Percentiles rank a stretch among this genome's conserved stretches.
Conservation (phyloP, 2,888 invertebrate genomes). For the Microchrysa polita region DNA sequence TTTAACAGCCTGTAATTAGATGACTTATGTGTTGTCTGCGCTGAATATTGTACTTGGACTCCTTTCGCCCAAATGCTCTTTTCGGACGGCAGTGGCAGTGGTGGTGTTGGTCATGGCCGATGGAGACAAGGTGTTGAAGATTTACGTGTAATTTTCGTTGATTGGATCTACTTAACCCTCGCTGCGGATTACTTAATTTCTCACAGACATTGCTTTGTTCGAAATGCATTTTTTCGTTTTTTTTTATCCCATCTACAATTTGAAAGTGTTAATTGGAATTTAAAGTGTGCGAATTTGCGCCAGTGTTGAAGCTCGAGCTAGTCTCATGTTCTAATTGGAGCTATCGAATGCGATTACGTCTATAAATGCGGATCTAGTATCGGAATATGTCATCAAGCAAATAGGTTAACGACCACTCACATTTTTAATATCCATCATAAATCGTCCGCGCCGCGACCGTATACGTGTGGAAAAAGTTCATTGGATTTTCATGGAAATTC, state of each 20-base stretch:
- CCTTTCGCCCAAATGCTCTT: neutral
- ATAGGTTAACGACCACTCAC: neutral
- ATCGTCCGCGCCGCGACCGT: too few species aligned
- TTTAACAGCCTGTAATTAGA: slow-evolving; percentile 20
- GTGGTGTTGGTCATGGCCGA: neutral
- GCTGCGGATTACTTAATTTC: neutral
- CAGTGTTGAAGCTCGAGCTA: too few species aligned
- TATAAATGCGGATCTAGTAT: too few species aligned
- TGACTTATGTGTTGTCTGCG: slow-evolving; percentile 14
- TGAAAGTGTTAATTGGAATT: too few species aligned
- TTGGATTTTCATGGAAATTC: slow-evolving; percentile 6
- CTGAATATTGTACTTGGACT: neutral
- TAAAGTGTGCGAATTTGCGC: too few species aligned
- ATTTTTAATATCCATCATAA: neutral
- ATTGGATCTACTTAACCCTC: neutral
- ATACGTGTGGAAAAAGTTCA: slow-evolving; percentile 4
- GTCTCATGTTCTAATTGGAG: too few species aligned
- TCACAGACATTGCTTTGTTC: too few species aligned
- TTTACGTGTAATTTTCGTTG: neutral
- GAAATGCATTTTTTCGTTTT: too few species aligned
- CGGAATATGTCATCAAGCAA: neutral
- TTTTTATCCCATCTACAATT: too few species aligned
- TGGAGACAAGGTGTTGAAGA: slow-evolving; percentile 10
- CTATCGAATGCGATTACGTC: too few species aligned
- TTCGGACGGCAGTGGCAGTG: too few species aligned